Evolutionary conservation across 2,888 invertebrate genomes (phyloP), one percentile per base, ranked within the genome.

Genomic region (Scelioninae gen. 2): DNA sequence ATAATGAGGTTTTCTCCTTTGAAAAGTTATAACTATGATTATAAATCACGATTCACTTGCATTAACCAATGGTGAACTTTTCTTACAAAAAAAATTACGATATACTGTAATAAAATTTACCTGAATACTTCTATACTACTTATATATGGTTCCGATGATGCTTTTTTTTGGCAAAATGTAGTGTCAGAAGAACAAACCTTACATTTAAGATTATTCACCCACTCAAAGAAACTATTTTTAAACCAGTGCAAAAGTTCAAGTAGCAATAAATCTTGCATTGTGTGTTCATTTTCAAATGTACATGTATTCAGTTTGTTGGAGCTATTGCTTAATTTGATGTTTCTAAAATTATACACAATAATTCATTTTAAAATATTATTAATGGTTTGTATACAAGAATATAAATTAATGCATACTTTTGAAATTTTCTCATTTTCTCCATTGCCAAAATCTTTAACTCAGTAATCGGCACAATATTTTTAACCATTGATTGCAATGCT

Each of bases 241-340:
- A 97, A 99, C 98, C 99, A 99, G 37, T 88, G 87, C 41, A 96
- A 85, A 35, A 98, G 85, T 83, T 96, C 95, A 60, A 93, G 85
- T 0, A 98, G 85, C 1, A 96, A 82, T 0, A 94, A 90, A 82
- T 96, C 94, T 76, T 92, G 91, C 65, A 91, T 88, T 0, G 90
- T 88, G 15, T 90, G 85, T 75, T 91, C 90, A 4, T 83, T 81
- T 0, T 85, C 86, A 1, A 64, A 3, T 5, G 13, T 11, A 33
- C 9, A 13, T 52, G 41, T 9, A 13, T 41, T 41, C 53, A 11
- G 15, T 60, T 70, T 35, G 31, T 67, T 65, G 18, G 48, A 45
- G 5, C 11, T 48, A 13, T 64, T 68, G 6, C 53, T 72, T 6
- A 35, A 43, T 77, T 81, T 82, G 22, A 74, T 50, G 63, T 79